A percentile compares a stretch with the other conserved stretches of the same genome.
These are phyloP conservation scores for Melinaea marsaeus DNA, from an alignment of 2,888 invertebrate species.

Conservation along the genomic window DNA sequence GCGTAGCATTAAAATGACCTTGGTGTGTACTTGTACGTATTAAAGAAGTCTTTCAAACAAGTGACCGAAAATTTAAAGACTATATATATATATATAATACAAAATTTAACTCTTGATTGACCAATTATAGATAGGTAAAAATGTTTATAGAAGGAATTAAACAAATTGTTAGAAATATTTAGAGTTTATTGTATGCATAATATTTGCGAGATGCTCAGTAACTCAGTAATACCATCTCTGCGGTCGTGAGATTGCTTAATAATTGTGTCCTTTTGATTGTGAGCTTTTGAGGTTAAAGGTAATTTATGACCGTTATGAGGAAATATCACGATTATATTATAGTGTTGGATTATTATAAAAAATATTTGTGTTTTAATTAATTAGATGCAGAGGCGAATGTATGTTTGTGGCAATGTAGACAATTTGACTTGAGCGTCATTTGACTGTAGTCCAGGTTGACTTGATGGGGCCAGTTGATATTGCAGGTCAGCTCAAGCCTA, in stretches of 20 bases:
- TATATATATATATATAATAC: too few species aligned
- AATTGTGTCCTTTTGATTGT: conserved; percentile 12
- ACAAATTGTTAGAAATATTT: not conserved
- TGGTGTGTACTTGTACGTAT: too few species aligned
- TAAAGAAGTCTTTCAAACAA: too few species aligned
- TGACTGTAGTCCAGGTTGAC: too few species aligned
- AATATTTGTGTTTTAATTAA: not conserved
- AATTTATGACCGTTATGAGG: conserved; percentile 9
- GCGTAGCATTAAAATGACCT: not conserved
- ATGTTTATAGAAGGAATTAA: not conserved
- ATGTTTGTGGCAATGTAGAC: too few species aligned
- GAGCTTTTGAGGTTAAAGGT: conserved; percentile 9
- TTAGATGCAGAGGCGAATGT: too few species aligned
- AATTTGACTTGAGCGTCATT: too few species aligned
- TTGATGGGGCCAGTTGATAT: too few species aligned
- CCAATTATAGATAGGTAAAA: too few species aligned
- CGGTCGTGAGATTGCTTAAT: conserved; percentile 9
- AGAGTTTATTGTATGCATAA: not conserved
- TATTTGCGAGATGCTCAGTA: not conserved
- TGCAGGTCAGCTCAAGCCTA: too few species aligned
- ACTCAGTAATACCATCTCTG: not conserved
- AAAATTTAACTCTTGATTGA: too few species aligned
- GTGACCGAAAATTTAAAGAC: too few species aligned
- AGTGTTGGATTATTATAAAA: not conserved
- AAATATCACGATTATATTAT: conserved; percentile 1